Percentiles rank a stretch among this genome's conserved stretches.
Evolutionary conservation across 1,140 invertebrate genomes (phyloP).

Genomic region (Ooceraea biroi): DNA sequence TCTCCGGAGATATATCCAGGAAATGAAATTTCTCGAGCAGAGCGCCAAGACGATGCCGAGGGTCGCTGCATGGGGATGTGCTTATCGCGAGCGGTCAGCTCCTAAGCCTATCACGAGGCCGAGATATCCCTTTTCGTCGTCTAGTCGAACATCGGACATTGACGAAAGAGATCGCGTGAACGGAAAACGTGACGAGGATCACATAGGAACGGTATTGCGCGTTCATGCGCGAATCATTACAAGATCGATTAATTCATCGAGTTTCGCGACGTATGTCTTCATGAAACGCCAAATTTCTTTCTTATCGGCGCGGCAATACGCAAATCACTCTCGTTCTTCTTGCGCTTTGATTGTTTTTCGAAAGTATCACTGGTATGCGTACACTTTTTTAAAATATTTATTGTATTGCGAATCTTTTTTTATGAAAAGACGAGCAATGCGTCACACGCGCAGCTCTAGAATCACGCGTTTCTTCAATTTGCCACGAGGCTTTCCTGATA

Average conservation of each 20-base stretch:
- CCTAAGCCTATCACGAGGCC: slow-evolving; percentile 41
- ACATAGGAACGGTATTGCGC: not conserved
- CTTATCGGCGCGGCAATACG: not conserved
- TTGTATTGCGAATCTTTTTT: no score
- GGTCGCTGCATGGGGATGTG: slow-evolving; percentile 56
- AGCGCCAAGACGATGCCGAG: slow-evolving; percentile 46
- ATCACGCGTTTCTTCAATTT: no score
- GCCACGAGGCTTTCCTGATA: no score
- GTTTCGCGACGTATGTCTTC: not conserved
- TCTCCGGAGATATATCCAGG: slow-evolving; percentile 68
- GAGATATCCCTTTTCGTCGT: slow-evolving; percentile 51
- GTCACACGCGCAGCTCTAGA: no score
- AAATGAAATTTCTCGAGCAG: slow-evolving; percentile 72
- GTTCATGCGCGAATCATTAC: not conserved
- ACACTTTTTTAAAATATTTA: no score
- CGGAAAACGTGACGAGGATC: not conserved
- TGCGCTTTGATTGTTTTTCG: no score
- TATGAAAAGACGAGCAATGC: no score
- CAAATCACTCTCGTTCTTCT: no score
- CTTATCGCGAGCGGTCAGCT: slow-evolving; percentile 63
- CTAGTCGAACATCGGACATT: not conserved
- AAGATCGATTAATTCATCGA: slow-evolving; percentile 3
- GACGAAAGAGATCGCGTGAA: slow-evolving; percentile 6
- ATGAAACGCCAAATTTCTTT: not conserved
- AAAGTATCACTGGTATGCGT: no score